phyloP scores from a whole-genome alignment of 1,140 invertebrate species.

The Drosophila navojoa region DNA sequence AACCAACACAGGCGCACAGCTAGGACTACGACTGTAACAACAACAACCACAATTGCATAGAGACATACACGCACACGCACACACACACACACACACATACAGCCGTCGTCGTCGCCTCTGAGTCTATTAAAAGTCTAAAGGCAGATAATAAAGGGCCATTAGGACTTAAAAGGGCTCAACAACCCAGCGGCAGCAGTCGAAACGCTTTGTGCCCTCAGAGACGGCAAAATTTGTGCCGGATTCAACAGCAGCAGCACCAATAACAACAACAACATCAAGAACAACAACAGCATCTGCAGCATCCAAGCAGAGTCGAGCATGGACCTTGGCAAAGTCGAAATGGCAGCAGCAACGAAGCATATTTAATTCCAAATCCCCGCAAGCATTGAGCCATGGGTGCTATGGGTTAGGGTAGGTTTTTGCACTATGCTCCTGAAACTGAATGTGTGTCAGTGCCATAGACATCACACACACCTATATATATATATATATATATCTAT shows the following conservation, averaged over 20 bases:
- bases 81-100: constrained; percentile 31
- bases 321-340: constrained; percentile 79
- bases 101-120: constrained; percentile 55
- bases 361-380: constrained; percentile 82
- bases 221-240: constrained; percentile 56
- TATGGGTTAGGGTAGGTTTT: constrained; percentile 73
- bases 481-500: constrained; percentile 25
- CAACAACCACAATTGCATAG: constrained; percentile 37
- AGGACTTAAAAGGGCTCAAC: constrained; percentile 83
- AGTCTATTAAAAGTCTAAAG: constrained; percentile 84
- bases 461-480: constrained; percentile 27
- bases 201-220: constrained; percentile 46
- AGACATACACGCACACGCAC: constrained; percentile 26
- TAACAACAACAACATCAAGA: constrained; percentile 2
- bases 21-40: constrained; percentile 1
- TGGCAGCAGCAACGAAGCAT: constrained; percentile 81
- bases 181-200: constrained; percentile 53
- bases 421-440: constrained; percentile 43
- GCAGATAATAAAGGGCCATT: constrained; percentile 84
- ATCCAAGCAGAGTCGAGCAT: constrained; percentile 30
- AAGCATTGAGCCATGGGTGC: constrained; percentile 51
- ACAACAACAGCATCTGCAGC: constrained; percentile 7
- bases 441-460: constrained; percentile 71
- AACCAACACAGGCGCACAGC: constrained; percentile 49
- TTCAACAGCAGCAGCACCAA: constrained; percentile 50